A percentile compares a stretch with the other conserved stretches of the same genome.
Conservation (phyloP, 2,888 invertebrate genomes). For the Chesias legatella region DNA sequence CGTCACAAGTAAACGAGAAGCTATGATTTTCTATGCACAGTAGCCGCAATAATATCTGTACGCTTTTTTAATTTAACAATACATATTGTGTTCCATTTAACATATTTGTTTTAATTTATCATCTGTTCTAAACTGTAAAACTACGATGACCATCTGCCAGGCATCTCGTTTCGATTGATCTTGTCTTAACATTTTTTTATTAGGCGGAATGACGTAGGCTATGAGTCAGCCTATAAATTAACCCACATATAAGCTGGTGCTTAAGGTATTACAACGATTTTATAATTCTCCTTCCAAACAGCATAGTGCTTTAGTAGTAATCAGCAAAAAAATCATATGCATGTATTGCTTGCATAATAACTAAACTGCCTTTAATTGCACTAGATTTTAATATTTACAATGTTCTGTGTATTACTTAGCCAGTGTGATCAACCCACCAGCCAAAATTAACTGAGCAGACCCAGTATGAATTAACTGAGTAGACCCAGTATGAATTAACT, state of each 20-base stretch:
- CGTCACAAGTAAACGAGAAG: constrained; percentile 79
- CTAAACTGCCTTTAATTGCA: constrained; percentile 6
- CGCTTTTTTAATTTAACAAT: constrained; percentile 74
- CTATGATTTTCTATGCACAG: constrained; percentile 68
- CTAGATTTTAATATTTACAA: no score
- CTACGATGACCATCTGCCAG: no score
- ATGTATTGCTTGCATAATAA: constrained; percentile 32
- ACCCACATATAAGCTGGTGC: constrained; percentile 24
- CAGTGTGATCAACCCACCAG: no score
- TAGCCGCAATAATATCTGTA: constrained; percentile 65
- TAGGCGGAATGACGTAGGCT: constrained; percentile 51
- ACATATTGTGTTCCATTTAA: constrained; percentile 67
- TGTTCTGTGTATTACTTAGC: no score
- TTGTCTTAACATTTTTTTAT: constrained; percentile 37
- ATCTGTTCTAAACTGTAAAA: constrained; percentile 43
- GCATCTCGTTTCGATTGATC: no score
- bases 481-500: no score
- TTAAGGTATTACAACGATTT: no score
- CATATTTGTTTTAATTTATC: constrained; percentile 67
- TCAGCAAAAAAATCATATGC: constrained; percentile 27
- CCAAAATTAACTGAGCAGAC: no score
- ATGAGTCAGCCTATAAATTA: constrained; percentile 57
- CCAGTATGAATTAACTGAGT: no score
- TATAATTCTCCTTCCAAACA: constrained; percentile 6
- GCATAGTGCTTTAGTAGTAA: constrained; percentile 19